Conservation (phyloP, 2,888 invertebrate species). For the Metalampra italica region DNA sequence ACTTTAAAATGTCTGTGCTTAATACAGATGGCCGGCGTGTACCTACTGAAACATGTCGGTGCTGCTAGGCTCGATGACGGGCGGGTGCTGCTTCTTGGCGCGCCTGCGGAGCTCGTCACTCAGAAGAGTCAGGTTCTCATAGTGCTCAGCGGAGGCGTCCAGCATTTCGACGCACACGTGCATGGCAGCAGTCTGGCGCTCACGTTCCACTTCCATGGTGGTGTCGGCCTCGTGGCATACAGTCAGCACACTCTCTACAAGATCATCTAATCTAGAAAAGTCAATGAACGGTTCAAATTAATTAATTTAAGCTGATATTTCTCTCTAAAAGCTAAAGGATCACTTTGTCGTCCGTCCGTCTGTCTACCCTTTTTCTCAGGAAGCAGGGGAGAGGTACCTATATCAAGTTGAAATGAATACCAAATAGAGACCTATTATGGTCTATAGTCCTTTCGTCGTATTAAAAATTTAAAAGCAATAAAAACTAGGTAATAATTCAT, state of each 20-base stretch:
- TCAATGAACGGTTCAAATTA: not conserved
- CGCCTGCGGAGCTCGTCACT: constrained; percentile 50
- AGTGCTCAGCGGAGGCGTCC: constrained; percentile 58
- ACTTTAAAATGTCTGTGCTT: too few relatives aligned
- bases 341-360: too few relatives aligned
- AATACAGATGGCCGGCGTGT: too few relatives aligned
- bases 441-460: too few relatives aligned
- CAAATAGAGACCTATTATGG: too few relatives aligned
- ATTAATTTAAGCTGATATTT: not conserved
- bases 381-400: too few relatives aligned
- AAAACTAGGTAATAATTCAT: too few relatives aligned
- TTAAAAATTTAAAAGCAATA: too few relatives aligned
- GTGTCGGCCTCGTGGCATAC: constrained; percentile 51
- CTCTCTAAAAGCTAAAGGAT: too few relatives aligned
- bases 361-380: too few relatives aligned
- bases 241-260: constrained; percentile 54
- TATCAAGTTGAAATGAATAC: too few relatives aligned
- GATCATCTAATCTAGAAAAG: constrained; percentile 50
- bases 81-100: constrained; percentile 39
- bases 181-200: constrained; percentile 47
- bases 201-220: constrained; percentile 46
- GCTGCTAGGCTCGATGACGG: constrained; percentile 45
- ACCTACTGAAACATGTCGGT: constrained; percentile 23
- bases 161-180: constrained; percentile 52
- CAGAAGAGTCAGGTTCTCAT: constrained; percentile 56